These are phyloP conservation scores for Drosophila austrosaltans DNA, from an alignment of 2,888 invertebrate species.

Conservation along the genomic window DNA sequence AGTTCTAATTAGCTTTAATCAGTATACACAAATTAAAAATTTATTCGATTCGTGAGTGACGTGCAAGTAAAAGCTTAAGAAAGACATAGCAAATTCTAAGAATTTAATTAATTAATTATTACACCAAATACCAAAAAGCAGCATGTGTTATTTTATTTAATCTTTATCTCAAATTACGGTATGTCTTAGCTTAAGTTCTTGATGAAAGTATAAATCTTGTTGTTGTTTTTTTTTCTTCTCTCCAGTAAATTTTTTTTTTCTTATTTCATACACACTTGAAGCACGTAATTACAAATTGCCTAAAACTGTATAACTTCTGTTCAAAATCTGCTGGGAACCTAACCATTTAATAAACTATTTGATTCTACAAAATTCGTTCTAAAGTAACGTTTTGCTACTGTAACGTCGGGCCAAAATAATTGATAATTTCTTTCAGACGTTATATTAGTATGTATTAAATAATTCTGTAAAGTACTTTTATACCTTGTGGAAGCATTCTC, in stretches of 20 bases:
- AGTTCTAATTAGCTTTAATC: constrained; percentile 55
- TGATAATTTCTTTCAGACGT: neutral
- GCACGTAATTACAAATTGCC: constrained; percentile 62
- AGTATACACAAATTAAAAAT: constrained; percentile 49
- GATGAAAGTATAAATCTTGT: constrained; percentile 69
- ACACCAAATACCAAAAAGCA: constrained; percentile 57
- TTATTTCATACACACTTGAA: constrained; percentile 57
- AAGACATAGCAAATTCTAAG: constrained; percentile 80
- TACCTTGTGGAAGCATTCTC: no score
- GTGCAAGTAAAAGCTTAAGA: constrained; percentile 66
- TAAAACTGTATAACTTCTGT: constrained; percentile 19
- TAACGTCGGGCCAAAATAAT: neutral
- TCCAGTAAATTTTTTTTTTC: constrained; percentile 32
- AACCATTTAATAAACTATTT: neutral
- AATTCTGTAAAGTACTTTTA: no score
- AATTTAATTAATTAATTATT: constrained; percentile 69
- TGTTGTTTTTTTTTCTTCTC: constrained; percentile 29
- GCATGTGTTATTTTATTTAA: constrained; percentile 71
- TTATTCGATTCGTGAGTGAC: constrained; percentile 59
- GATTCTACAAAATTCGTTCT: neutral
- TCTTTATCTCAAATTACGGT: constrained; percentile 50
- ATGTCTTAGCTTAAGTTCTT: constrained; percentile 52
- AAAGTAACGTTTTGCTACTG: neutral
- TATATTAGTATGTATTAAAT: no score
- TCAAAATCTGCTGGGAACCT: constrained; percentile 33